These are phyloP conservation scores for Agelastica alni DNA, from an alignment of 2,888 invertebrate genomes.

Conservation along the genomic window DNA sequence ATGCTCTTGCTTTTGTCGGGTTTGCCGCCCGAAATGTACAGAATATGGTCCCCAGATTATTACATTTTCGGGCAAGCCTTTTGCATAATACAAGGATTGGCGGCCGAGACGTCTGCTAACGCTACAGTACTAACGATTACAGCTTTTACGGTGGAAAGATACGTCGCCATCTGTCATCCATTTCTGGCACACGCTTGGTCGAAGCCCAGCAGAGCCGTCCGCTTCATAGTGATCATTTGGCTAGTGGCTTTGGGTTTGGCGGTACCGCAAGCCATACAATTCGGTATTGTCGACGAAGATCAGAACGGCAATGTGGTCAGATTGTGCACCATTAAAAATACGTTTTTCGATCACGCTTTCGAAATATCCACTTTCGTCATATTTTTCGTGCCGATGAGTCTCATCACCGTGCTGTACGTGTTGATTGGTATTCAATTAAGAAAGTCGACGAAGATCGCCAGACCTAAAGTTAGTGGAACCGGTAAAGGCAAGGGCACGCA, in stretches of 20 bases:
- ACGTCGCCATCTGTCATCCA: conserved; percentile 66
- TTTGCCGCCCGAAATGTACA: conserved; percentile 81
- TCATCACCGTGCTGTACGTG: conserved; percentile 81
- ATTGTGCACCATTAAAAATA: conserved; percentile 54
- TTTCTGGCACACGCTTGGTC: conserved; percentile 81
- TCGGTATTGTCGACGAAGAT: conserved; percentile 47
- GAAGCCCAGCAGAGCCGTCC: conserved; percentile 80
- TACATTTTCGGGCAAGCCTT: conserved; percentile 79
- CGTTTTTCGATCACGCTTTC: conserved; percentile 69
- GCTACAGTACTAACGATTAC: conserved; percentile 80
- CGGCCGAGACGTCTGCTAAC: conserved; percentile 80
- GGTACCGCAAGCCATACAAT: conserved; percentile 66
- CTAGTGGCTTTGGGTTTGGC: conserved; percentile 70
- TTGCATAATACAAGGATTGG: conserved; percentile 75
- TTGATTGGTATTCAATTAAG: conserved; percentile 74
- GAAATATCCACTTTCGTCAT: conserved; percentile 81
- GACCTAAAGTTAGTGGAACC: conserved; percentile 4
- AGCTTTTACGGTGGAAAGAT: conserved; percentile 79
- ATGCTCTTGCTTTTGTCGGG: conserved; percentile 78
- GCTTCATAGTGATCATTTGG: conserved; percentile 82
- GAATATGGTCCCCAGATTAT: conserved; percentile 76
- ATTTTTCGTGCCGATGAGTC: conserved; percentile 84
- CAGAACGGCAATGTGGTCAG: conserved; percentile 32
- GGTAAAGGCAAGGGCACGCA: conserved; percentile 19
- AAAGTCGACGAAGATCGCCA: conserved; percentile 56